Evolutionary conservation across 2,113 vertebrate genomes (phyloP), one percentile per base, ranked within the genome.

Genomic region (Holacanthus passer): DNA sequence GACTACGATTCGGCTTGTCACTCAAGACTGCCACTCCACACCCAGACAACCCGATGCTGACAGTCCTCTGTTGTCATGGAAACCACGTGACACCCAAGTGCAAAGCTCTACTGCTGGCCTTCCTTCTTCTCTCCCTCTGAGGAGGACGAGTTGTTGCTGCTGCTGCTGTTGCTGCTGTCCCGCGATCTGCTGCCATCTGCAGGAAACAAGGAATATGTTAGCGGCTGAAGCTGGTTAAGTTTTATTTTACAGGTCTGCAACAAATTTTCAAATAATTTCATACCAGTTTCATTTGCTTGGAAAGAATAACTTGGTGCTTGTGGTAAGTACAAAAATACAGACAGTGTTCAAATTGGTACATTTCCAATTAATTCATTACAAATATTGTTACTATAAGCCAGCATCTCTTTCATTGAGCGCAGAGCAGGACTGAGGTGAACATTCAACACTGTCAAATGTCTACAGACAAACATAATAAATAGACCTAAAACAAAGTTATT

Each of bases 171-270:
- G 91, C 96, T 93, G 76, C 96, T 87, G 67, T 99, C 97, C 35
- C 98, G 94, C 75, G n/a, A n/a, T 99, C 98, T 0, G 98, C 96
- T 58, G 98, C 98, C 98, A 99, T 99, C 98, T 99, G 91, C 59
- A 87, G 93, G 88, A 52, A 43, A 2, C 24, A 72, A 50, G 3
- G 5, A 19, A 9, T 1, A 14, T 3, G 29, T 32, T 31, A 19
- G 27, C 24, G 37, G 13, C 39, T 31, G 43, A n/a, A 32, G 20
- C 27, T 35, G 29, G 10, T 7, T n/a, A 22, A 29, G 27, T 39
- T 45, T 32, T 4, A n/a, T n/a, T 43, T 35, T n/a, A 67, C 43
- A 66, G 1, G 6, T 17, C 55, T 0, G 17, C 24, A 1, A 17
- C 11, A 45, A 3, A 1, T 4, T 13, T 11, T 3, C 11, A 12